These are phyloP conservation scores for Crossaster papposus DNA, from an alignment of 53 echinoderm and acorn worm species.

Conservation along the genomic window DNA sequence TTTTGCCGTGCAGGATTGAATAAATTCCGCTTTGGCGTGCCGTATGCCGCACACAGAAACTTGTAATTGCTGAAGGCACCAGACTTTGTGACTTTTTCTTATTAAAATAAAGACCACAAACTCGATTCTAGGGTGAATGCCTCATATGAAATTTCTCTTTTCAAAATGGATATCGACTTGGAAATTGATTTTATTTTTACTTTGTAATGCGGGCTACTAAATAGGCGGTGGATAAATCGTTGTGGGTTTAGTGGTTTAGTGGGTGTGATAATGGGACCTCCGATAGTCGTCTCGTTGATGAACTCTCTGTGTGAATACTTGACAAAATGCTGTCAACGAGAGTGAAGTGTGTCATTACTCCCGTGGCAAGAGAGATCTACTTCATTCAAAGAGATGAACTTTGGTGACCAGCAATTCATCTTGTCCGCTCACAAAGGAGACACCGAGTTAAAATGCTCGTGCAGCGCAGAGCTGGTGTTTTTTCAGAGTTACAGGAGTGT, in stretches of 20 bases:
- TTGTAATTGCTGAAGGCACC: too few relatives aligned
- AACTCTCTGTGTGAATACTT: background rate
- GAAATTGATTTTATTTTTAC: too few relatives aligned
- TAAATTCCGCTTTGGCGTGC: too few relatives aligned
- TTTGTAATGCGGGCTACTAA: background rate
- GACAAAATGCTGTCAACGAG: constrained; percentile 17
- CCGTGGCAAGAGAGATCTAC: background rate
- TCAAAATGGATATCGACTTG: too few relatives aligned
- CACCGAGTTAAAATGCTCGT: background rate
- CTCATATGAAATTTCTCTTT: too few relatives aligned
- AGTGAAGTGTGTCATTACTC: constrained; percentile 7
- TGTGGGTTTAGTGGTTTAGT: background rate
- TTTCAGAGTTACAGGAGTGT: background rate
- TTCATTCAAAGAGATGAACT: constrained; percentile 20
- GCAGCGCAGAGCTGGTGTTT: background rate
- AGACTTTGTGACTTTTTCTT: too few relatives aligned
- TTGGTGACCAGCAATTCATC: constrained; percentile 20
- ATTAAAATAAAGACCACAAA: too few relatives aligned
- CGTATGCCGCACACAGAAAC: too few relatives aligned
- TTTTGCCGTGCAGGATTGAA: too few relatives aligned
- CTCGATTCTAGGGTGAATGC: too few relatives aligned
- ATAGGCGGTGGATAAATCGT: background rate
- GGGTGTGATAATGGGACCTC: background rate
- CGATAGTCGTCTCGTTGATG: background rate
- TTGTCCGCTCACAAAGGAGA: background rate